Percentiles rank a stretch among this genome's conserved stretches.
Conservation (phyloP, 2,888 invertebrate species). For the Ormia ochracea region DNA sequence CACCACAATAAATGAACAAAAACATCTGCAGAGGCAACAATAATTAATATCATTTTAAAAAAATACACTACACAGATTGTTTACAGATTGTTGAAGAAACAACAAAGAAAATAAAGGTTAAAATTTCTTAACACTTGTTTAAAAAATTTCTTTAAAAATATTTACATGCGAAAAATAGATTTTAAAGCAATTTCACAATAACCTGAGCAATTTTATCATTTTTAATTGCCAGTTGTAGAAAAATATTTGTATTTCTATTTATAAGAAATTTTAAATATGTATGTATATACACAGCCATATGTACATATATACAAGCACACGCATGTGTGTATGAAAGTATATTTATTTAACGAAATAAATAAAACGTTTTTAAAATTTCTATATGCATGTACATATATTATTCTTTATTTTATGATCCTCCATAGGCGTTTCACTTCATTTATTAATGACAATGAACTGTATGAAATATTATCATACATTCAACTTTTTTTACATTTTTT, state of each 20-base stretch:
- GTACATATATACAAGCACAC: background rate
- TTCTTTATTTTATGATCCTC: too few species aligned
- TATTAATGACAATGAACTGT: too few species aligned
- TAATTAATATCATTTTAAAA: background rate
- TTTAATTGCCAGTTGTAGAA: background rate
- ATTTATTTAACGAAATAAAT: too few species aligned
- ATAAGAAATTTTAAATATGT: background rate
- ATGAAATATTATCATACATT: too few species aligned
- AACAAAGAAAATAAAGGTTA: constrained; percentile 31
- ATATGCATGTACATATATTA: too few species aligned
- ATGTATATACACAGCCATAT: background rate
- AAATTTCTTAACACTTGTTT: constrained; percentile 24
- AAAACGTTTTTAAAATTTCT: too few species aligned
- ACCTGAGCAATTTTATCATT: background rate
- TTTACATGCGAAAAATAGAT: background rate
- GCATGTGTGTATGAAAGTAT: background rate
- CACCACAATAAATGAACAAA: constrained; percentile 11
- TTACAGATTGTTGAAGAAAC: background rate
- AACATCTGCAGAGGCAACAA: constrained; percentile 20
- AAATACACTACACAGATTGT: background rate
- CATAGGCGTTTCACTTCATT: too few species aligned
- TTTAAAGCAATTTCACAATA: constrained; percentile 19
- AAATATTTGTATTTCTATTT: background rate
- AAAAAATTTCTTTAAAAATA: constrained; percentile 15
- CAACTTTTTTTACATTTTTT: too few species aligned